Percentiles rank a stretch among this genome's conserved stretches.
Evolutionary conservation across 2,797 vertebrate genomes (phyloP).

Genomic region (Leucoraja ocellata): DNA sequence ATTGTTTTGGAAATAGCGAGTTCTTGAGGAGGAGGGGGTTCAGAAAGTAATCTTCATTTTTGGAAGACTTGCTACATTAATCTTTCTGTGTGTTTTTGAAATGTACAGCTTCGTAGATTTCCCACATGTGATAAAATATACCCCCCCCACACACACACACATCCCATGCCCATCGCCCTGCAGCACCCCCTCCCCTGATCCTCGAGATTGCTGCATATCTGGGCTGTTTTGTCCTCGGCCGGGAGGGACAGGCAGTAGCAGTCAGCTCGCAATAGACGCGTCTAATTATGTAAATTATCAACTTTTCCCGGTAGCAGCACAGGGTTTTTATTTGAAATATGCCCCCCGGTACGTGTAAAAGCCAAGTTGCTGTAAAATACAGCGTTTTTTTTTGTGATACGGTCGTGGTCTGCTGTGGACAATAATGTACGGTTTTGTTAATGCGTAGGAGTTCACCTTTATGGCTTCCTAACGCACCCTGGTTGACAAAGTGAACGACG

Average conservation of each 20-base stretch:
- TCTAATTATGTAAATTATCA: background rate
- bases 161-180: no score
- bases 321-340: background rate
- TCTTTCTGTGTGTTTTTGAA: background rate
- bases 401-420: background rate
- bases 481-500: conserved; percentile 17
- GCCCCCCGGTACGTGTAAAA: background rate
- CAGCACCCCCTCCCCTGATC: no score
- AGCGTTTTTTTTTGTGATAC: background rate
- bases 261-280: background rate
- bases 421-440: background rate
- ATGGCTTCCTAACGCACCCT: background rate
- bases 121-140: background rate
- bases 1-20: conserved; percentile 14
- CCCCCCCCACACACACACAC: no score
- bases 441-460: background rate
- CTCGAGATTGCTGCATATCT: background rate
- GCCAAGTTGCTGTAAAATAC: background rate
- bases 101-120: background rate
- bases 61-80: background rate
- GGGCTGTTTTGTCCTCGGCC: conserved; percentile 8
- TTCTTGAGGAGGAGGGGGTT: background rate
- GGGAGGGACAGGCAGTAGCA: background rate
- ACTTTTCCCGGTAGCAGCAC: background rate
- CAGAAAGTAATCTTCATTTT: conserved; percentile 15